Evolutionary conservation across 2,888 invertebrate genomes (phyloP).

Genomic region (Catocala nupta): DNA sequence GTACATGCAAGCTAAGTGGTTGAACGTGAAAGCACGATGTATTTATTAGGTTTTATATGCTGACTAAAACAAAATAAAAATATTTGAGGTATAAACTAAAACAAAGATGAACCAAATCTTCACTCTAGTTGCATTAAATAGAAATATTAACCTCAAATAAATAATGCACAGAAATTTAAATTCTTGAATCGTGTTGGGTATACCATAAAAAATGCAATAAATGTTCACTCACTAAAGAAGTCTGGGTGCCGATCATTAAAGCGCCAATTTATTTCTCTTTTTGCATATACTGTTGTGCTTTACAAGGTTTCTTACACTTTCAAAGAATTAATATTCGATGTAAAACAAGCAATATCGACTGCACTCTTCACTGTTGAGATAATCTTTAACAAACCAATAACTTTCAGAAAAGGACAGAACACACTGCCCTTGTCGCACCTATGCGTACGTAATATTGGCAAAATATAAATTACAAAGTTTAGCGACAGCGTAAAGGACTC

Average conservation of each 20-base stretch:
- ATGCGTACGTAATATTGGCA: slow-evolving; percentile 31
- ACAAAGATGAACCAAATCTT: not conserved
- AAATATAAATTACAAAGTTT: slow-evolving; percentile 67
- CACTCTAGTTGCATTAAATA: not conserved
- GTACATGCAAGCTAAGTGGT: slow-evolving; percentile 18
- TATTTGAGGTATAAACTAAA: not conserved
- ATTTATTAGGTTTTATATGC: slow-evolving; percentile 12
- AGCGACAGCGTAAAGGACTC: slow-evolving; percentile 65
- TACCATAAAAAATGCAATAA: slow-evolving; percentile 20
- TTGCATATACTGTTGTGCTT: slow-evolving; percentile 21
- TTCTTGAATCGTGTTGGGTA: slow-evolving; percentile 12
- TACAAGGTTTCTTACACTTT: slow-evolving; percentile 44
- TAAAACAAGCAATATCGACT: slow-evolving; percentile 59
- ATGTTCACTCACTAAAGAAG: slow-evolving; percentile 19
- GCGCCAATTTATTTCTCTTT: slow-evolving; percentile 15
- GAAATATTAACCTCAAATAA: not conserved
- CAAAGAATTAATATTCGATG: slow-evolving; percentile 56
- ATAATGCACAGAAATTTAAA: slow-evolving; percentile 8
- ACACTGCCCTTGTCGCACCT: slow-evolving; percentile 31
- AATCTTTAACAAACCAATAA: slow-evolving; percentile 59
- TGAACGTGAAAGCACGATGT: slow-evolving; percentile 12
- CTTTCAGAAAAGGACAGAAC: slow-evolving; percentile 45
- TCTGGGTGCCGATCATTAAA: slow-evolving; percentile 19
- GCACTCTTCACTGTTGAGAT: slow-evolving; percentile 59
- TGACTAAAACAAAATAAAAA: not conserved